A percentile compares a stretch with the other conserved stretches of the same genome.
phyloP scores from a whole-genome alignment of 2,113 vertebrate species.

The Gobius niger region DNA sequence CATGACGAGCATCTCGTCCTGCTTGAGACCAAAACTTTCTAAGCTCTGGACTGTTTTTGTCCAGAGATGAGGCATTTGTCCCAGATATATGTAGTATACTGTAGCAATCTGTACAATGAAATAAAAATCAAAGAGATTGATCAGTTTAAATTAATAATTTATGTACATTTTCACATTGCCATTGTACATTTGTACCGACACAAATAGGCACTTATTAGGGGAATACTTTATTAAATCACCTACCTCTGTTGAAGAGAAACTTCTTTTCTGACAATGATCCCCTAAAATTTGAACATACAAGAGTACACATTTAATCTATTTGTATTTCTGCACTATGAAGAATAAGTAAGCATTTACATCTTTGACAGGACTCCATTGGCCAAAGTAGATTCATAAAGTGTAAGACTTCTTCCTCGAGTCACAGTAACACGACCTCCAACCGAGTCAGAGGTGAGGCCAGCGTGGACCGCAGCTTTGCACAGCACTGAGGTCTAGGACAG shows the following conservation, averaged over 20 bases:
- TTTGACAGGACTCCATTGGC: constrained; percentile 84
- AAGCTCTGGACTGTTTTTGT: constrained; percentile 58
- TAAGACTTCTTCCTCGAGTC: constrained; percentile 78
- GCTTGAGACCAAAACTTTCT: constrained; percentile 52
- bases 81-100: constrained; percentile 59
- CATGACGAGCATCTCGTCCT: constrained; percentile 33
- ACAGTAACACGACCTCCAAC: constrained; percentile 79
- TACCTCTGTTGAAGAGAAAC: constrained; percentile 83
- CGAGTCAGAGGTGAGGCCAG: constrained; percentile 77
- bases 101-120: constrained; percentile 72
- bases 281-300: constrained; percentile 55
- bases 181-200: background rate
- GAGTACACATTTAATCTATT: background rate
- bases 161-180: background rate
- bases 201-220: no score
- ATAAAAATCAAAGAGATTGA: background rate
- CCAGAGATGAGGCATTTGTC: constrained; percentile 80
- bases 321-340: background rate
- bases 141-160: background rate
- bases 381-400: constrained; percentile 81
- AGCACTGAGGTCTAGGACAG: constrained; percentile 81
- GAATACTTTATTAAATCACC: background rate
- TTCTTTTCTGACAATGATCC: constrained; percentile 87
- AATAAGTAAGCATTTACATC: constrained; percentile 66
- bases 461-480: constrained; percentile 85